Evolutionary conservation across 2,113 vertebrate genomes (phyloP), one percentile per base, ranked within the genome.

Genomic region (Tonatia bakeri): DNA sequence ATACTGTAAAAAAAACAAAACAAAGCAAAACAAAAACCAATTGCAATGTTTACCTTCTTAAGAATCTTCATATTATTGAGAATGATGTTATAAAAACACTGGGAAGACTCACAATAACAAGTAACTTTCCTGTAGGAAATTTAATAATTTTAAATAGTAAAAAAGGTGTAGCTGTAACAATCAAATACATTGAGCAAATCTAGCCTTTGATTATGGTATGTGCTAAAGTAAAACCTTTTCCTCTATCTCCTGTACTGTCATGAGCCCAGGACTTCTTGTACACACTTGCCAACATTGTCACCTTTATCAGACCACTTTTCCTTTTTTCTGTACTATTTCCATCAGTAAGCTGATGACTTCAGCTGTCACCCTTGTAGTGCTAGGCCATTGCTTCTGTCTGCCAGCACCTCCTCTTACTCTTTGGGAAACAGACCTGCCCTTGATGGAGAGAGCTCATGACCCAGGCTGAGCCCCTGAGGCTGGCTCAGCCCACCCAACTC

Each of bases 361-460:
- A 88, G 59, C 94, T 82, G 43, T 96, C 96, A 86, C 82, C 87
- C 65, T 92, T 91, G 72, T 43, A 87, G 59, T 36, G 43, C 7
- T 12, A 19, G 69, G 64, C 52, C 65, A 67, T 81, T 94, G 91
- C 88, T 96, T 97, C 80, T 90, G 70, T 94, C 96, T 97, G 96
- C 87, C 90, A 94, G 94, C 90, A 70, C 94, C 84, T 95, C 47
- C 79, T 84, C 65, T 69, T 59, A 65, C 52, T 36, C 17, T 94
- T 85, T 72, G 93, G 87, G 54, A 77, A 69, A 89, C 67, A 91
- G 61, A 83, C 7, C 28, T 64, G 24, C 15, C 61, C 20, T 61
- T n/a, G 17, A 76, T 31, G 38, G 28, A 84, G 1, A 22, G 14
- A 89, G 33, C 31, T 6, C 8, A 1, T 33, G 69, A 43, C 33